Evolutionary conservation across 2,797 vertebrate species (phyloP), one percentile per base, ranked within the genome.

Genomic region (Oryzias dopingdopingensis): DNA sequence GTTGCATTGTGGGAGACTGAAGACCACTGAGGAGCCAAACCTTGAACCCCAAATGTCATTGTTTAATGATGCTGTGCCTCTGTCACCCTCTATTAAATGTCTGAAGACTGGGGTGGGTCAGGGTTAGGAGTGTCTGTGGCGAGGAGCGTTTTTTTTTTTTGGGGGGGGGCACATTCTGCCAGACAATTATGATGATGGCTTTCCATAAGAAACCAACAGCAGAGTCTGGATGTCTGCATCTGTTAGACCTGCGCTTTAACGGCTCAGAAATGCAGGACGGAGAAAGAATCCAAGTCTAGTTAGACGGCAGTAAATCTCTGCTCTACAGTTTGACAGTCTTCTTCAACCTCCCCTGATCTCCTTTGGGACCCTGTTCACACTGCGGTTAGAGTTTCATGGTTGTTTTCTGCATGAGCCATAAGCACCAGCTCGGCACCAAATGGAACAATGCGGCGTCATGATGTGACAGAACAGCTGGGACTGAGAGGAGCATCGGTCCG

Each of bases 141-240:
- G 24, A 81, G 24, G 24, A 6, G 4, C 24, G 24, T 1, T 5
- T 4, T 1, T 5, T 1, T 5, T 62, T 53, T 50, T 65, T 84
- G 87, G 85, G 78, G 57, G 62, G 62, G 18, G 18, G 1, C 18
- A 18, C 18, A 18, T 18, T 18, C 43, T 56, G 74, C 81, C 78
- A 81, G 79, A 80, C 74, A 83, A 85, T 87, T 79, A 86, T 83
- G 79, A 86, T 84, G 79, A 86, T 84, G 88, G 90, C 87, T 91
- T 92, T 90, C 88, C 87, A 84, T 84, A 83, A 85, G 80, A 74
- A 52, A 62, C 82, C 78, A 72, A 80, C 74, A 80, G 80, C 82
- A 81, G 72, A 86, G 83, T 81, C 77, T 80, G 76, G 70, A 84
- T 81, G 75, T 86, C 77, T 82, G 79, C 80, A 80, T 85, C 72